Conservation (phyloP, 1,140 invertebrate species). For the Cotesia typhae region DNA sequence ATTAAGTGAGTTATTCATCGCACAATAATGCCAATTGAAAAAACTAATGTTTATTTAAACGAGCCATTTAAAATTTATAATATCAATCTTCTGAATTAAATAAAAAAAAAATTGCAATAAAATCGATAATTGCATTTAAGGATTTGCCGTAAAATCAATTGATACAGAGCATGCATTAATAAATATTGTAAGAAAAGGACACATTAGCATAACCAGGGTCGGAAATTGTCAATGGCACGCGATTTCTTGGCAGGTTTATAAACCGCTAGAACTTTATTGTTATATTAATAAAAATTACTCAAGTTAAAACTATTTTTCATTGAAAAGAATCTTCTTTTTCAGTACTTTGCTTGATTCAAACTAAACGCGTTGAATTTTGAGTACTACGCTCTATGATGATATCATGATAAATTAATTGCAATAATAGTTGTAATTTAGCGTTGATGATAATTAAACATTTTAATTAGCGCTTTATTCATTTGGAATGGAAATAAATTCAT, state of each 20-base stretch:
- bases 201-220: constrained; percentile 30
- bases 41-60: too few relatives aligned
- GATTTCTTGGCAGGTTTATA: constrained; percentile 25
- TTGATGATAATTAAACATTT: too few relatives aligned
- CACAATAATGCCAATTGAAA: too few relatives aligned
- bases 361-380: too few relatives aligned
- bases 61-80: too few relatives aligned
- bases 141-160: constrained; percentile 1
- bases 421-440: too few relatives aligned
- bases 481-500: too few relatives aligned
- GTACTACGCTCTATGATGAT: too few relatives aligned
- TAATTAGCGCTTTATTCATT: too few relatives aligned
- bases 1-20: too few relatives aligned
- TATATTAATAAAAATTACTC: neutral
- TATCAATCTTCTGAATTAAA: neutral
- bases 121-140: neutral
- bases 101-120: neutral
- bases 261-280: neutral
- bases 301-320: neutral
- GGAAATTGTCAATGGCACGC: constrained; percentile 33
- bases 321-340: neutral
- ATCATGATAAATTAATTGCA: too few relatives aligned
- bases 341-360: neutral
- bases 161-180: constrained; percentile 18
- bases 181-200: constrained; percentile 31